Evolutionary conservation across 2,888 invertebrate species (phyloP).

Genomic region (Stegophylla sp.): DNA sequence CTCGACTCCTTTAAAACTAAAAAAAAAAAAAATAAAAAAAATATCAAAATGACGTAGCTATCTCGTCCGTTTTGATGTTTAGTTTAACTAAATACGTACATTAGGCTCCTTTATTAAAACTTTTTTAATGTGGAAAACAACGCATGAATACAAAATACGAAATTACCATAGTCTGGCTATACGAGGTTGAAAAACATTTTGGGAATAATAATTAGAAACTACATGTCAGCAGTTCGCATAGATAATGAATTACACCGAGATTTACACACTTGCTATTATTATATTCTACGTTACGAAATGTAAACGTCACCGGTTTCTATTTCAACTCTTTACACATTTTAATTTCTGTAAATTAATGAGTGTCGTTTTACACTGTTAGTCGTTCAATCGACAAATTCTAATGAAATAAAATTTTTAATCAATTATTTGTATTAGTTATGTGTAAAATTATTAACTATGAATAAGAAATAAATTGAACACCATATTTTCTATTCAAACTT

Average conservation of each 20-base stretch:
- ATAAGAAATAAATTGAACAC: too few species aligned
- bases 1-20: neutral
- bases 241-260: neutral
- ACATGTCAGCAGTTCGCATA: conserved; percentile 5
- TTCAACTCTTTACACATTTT: too few species aligned
- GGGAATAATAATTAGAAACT: conserved; percentile 40
- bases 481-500: too few species aligned
- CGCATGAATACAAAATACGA: conserved; percentile 20
- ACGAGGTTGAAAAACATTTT: conserved; percentile 36
- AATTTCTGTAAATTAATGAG: too few species aligned
- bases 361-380: too few species aligned
- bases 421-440: too few species aligned
- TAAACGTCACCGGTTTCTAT: too few species aligned
- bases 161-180: conserved; percentile 31
- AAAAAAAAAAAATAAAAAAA: conserved; percentile 1
- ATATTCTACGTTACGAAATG: too few species aligned
- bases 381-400: too few species aligned
- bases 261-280: too few species aligned
- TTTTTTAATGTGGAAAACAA: conserved; percentile 1
- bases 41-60: neutral
- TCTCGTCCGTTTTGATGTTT: conserved; percentile 1
- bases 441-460: too few species aligned
- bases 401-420: too few species aligned
- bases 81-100: conserved; percentile 10
- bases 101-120: conserved; percentile 40